A percentile compares a stretch with the other conserved stretches of the same genome.
Evolutionary conservation across 2,888 invertebrate species (phyloP).

Genomic region (Drosophila robusta): DNA sequence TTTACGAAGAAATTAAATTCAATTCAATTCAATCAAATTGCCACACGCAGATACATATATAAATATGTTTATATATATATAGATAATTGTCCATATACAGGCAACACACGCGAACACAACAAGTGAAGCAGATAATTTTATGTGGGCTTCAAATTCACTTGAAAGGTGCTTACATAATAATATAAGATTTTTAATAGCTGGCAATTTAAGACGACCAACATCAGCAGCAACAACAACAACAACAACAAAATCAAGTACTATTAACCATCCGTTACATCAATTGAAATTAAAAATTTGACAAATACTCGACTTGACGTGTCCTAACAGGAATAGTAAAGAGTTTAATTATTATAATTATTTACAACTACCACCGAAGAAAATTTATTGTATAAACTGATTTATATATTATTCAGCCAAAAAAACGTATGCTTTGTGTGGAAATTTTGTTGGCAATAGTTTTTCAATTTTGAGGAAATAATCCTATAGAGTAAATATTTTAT

Average conservation of each 20-base stretch:
- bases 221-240: no score
- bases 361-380: no score
- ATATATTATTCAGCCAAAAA: no score
- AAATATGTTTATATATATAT: conserved; percentile 1
- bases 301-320: no score
- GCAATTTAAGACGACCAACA: background rate
- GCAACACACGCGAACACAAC: background rate
- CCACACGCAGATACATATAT: conserved; percentile 3
- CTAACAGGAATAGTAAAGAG: no score
- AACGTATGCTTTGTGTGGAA: no score
- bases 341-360: no score
- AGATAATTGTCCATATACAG: background rate
- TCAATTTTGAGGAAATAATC: no score
- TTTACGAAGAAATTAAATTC: conserved; percentile 35
- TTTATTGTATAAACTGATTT: no score
- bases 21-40: conserved; percentile 56
- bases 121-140: conserved; percentile 28
- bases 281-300: background rate
- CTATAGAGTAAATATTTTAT: no score
- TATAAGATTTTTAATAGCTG: conserved; percentile 37
- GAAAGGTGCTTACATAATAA: conserved; percentile 55
- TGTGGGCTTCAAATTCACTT: conserved; percentile 19
- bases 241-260: background rate
- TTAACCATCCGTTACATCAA: background rate
- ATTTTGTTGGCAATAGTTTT: no score